Evolutionary conservation across 2,888 invertebrate genomes (phyloP).

Genomic region (Antheraea yamamai): DNA sequence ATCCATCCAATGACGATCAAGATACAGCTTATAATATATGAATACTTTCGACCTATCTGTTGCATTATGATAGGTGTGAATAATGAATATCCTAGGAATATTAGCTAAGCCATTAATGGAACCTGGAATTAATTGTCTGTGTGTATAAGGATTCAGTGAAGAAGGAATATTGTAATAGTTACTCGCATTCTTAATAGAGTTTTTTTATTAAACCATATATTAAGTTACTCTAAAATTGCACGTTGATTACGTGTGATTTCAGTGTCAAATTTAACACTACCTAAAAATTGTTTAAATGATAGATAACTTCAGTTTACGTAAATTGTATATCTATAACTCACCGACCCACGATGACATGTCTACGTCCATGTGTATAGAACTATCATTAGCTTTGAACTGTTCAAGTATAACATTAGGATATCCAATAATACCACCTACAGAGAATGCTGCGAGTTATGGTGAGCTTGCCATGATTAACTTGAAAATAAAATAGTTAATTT

Average conservation of each 20-base stretch:
- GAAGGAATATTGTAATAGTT: neutral
- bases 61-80: slow-evolving; percentile 23
- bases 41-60: slow-evolving; percentile 19
- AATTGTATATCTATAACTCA: slow-evolving; percentile 7
- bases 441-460: slow-evolving; percentile 31
- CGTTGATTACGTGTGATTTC: too few species aligned
- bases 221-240: too few species aligned
- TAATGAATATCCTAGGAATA: slow-evolving; percentile 20
- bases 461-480: slow-evolving; percentile 34
- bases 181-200: too few species aligned
- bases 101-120: slow-evolving; percentile 22
- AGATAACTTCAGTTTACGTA: too few species aligned
- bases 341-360: slow-evolving; percentile 39
- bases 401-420: slow-evolving; percentile 33
- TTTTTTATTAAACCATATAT: too few species aligned
- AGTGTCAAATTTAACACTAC: too few species aligned
- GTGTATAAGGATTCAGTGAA: neutral
- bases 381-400: slow-evolving; percentile 31
- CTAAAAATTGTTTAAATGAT: too few species aligned
- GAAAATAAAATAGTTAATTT: slow-evolving; percentile 9
- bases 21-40: slow-evolving; percentile 19
- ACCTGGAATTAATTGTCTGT: slow-evolving; percentile 20
- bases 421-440: slow-evolving; percentile 29
- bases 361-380: slow-evolving; percentile 32
- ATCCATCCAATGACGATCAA: slow-evolving; percentile 21